These are phyloP conservation scores for Benthosema pterotum DNA, from an alignment of 2,797 vertebrate genomes.

Conservation along the genomic window DNA sequence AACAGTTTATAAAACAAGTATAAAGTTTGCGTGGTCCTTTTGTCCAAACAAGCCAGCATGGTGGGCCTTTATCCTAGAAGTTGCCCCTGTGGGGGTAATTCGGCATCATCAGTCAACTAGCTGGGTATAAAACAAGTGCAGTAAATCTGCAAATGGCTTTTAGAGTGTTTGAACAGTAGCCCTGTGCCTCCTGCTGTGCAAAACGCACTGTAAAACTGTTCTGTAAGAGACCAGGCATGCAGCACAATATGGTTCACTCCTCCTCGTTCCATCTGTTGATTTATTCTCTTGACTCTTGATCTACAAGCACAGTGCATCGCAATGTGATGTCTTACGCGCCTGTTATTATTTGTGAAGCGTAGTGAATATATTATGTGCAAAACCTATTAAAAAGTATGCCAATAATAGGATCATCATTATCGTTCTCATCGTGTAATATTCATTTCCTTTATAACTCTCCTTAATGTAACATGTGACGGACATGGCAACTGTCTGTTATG, in stretches of 20 bases:
- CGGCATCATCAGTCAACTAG: constrained; percentile 31
- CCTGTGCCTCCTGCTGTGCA: constrained; percentile 47
- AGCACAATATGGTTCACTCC: constrained; percentile 28
- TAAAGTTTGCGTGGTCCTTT: too few species aligned
- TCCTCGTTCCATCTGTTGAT: constrained; percentile 31
- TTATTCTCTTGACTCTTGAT: neutral
- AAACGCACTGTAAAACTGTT: constrained; percentile 47
- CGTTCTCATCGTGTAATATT: too few species aligned
- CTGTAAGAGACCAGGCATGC: constrained; percentile 7
- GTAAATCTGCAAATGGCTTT: constrained; percentile 34
- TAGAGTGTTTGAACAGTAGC: constrained; percentile 13
- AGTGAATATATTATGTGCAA: too few species aligned
- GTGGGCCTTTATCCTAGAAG: neutral
- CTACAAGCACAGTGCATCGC: neutral
- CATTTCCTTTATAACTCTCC: too few species aligned
- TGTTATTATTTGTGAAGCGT: too few species aligned
- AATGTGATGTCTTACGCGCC: too few species aligned
- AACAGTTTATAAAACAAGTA: too few species aligned
- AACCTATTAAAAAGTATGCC: too few species aligned
- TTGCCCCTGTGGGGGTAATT: constrained; percentile 19
- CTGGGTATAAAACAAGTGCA: constrained; percentile 16
- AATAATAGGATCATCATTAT: neutral
- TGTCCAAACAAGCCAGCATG: too few species aligned
- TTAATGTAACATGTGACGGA: neutral
- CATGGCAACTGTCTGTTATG: neutral